These are phyloP conservation scores for Gila orcuttii DNA, from an alignment of 2,113 vertebrate species.

Conservation along the genomic window DNA sequence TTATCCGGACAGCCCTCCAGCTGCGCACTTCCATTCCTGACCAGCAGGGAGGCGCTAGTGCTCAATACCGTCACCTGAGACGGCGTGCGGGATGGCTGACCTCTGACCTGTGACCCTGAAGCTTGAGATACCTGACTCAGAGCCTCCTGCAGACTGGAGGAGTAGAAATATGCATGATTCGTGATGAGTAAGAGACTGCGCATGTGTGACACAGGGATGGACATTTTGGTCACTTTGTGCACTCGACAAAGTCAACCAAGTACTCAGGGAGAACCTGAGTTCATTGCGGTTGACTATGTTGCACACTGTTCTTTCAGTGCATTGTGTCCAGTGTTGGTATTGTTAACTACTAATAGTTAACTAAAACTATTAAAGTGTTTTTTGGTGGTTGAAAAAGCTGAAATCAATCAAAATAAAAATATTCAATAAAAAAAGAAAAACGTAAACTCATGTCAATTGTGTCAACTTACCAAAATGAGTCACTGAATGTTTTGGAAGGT, in stretches of 20 bases:
- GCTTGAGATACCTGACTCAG: conserved; percentile 93
- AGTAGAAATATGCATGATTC: background rate
- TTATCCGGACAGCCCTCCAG: conserved; percentile 95
- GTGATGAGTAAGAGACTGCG: background rate
- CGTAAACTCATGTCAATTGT: background rate
- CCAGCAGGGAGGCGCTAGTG: conserved; percentile 97
- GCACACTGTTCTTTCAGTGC: background rate
- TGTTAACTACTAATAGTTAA: background rate
- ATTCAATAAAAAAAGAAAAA: background rate
- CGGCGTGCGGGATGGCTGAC: conserved; percentile 90
- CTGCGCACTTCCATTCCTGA: conserved; percentile 98
- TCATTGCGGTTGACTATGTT: background rate
- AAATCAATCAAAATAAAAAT: background rate
- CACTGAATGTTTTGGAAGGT: background rate
- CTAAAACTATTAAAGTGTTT: background rate
- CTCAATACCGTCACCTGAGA: conserved; percentile 95
- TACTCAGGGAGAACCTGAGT: background rate
- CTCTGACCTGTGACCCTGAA: conserved; percentile 87
- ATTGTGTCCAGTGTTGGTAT: background rate
- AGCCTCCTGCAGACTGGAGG: conserved; percentile 95
- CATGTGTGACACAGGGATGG: background rate
- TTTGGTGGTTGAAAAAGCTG: too few relatives aligned
- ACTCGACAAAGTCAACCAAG: background rate
- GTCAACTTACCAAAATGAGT: background rate
- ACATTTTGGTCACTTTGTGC: background rate